A percentile compares a stretch with the other conserved stretches of the same genome.
Conservation (phyloP, 2,113 vertebrate species). For the Thryonomys swinderianus region DNA sequence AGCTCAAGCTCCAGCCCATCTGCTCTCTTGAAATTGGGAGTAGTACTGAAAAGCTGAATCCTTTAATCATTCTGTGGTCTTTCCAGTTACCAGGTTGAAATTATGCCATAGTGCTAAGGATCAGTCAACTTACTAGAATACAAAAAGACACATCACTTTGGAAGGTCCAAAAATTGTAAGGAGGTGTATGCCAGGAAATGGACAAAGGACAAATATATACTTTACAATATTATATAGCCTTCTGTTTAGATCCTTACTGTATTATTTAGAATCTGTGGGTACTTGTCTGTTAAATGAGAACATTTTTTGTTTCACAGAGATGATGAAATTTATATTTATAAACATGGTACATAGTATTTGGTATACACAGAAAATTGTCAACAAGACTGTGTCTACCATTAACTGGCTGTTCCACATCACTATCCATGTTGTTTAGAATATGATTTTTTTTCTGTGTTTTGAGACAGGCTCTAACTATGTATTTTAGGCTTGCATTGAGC, state of each 20-base stretch:
- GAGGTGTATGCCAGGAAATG: neutral
- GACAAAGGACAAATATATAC: neutral
- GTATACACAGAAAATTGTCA: neutral
- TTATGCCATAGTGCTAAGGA: neutral
- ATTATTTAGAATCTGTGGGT: neutral
- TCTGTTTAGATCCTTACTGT: neutral
- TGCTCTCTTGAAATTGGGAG: neutral
- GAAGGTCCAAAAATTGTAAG: neutral
- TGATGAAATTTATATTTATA: slow-evolving; percentile 31
- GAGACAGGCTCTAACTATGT: neutral
- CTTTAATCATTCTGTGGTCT: neutral
- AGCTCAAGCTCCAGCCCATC: neutral
- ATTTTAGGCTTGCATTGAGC: neutral
- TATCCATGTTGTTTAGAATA: slow-evolving; percentile 10
- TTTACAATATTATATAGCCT: neutral
- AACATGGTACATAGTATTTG: neutral
- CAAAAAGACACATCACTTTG: neutral
- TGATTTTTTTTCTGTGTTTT: neutral
- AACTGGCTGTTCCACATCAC: neutral
- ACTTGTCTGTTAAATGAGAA: neutral
- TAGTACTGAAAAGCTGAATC: neutral
- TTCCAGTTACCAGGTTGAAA: neutral
- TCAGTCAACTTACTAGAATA: neutral
- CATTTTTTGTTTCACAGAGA: slow-evolving; percentile 33
- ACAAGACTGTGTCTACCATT: slow-evolving; percentile 23